Conservation (phyloP, 2,888 invertebrate species). For the Meandrusa payeni region DNA sequence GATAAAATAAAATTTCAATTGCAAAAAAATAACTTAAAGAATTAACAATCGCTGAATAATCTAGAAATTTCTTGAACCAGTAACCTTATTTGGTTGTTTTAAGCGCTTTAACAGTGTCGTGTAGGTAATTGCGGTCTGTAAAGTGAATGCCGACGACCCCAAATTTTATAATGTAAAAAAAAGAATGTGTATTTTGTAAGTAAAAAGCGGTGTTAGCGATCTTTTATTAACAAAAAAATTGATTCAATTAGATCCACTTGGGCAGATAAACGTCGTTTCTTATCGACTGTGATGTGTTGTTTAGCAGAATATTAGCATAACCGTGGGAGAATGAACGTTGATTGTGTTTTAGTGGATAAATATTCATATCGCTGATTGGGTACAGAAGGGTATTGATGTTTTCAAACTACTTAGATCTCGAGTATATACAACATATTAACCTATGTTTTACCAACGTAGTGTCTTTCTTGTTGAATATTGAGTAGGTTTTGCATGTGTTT, state of each 20-base stretch:
- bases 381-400: no score
- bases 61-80: not conserved
- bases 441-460: no score
- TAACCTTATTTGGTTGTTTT: constrained; percentile 7
- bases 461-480: no score
- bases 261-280: constrained; percentile 1
- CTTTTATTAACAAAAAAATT: constrained; percentile 4
- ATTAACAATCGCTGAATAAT: not conserved
- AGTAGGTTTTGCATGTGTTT: no score
- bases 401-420: no score
- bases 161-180: constrained; percentile 6
- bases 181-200: constrained; percentile 3
- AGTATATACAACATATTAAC: no score
- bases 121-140: constrained; percentile 5
- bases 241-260: not conserved
- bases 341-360: not conserved
- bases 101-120: not conserved
- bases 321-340: constrained; percentile 1
- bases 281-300: constrained; percentile 8
- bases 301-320: constrained; percentile 7
- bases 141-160: constrained; percentile 7
- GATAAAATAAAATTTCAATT: no score
- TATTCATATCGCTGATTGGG: not conserved
- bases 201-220: constrained; percentile 8
- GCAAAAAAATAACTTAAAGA: not conserved